Percentiles rank a stretch among this genome's conserved stretches.
Conservation (phyloP, 1,140 invertebrate species). For the Halictus rubicundus region DNA sequence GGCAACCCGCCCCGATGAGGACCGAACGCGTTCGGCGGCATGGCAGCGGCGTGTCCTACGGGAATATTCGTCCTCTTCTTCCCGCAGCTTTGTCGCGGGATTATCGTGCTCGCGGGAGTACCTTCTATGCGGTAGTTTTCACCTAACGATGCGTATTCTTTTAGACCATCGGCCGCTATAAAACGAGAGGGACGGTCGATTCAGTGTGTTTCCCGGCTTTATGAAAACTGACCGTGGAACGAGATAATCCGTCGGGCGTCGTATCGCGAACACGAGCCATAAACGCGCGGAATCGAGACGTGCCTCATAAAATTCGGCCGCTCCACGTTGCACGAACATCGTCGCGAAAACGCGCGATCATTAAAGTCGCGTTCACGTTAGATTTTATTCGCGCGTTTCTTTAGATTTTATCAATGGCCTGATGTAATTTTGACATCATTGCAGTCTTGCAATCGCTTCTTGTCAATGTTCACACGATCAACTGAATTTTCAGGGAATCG, state of each 20-base stretch:
- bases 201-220: conserved; percentile 21
- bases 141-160: conserved; percentile 42
- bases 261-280: conserved; percentile 12
- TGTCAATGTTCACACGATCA: too few relatives aligned
- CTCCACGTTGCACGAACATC: too few relatives aligned
- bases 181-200: conserved; percentile 28
- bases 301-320: not conserved
- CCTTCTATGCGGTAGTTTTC: conserved; percentile 7
- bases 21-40: too few relatives aligned
- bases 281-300: conserved; percentile 33
- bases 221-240: conserved; percentile 23
- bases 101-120: conserved; percentile 2
- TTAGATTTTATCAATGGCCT: too few relatives aligned
- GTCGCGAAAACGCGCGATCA: too few relatives aligned
- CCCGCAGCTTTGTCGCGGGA: conserved; percentile 16
- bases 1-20: not conserved
- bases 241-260: conserved; percentile 13
- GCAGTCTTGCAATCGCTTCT: too few relatives aligned
- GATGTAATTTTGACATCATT: too few relatives aligned
- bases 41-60: not conserved
- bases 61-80: conserved; percentile 12
- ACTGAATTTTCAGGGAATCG: too few relatives aligned
- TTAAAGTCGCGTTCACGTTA: too few relatives aligned
- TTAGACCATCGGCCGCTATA: conserved; percentile 9
- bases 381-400: too few relatives aligned